phyloP scores from a whole-genome alignment of 2,888 invertebrate genomes.

The Scrobipalpa costella region DNA sequence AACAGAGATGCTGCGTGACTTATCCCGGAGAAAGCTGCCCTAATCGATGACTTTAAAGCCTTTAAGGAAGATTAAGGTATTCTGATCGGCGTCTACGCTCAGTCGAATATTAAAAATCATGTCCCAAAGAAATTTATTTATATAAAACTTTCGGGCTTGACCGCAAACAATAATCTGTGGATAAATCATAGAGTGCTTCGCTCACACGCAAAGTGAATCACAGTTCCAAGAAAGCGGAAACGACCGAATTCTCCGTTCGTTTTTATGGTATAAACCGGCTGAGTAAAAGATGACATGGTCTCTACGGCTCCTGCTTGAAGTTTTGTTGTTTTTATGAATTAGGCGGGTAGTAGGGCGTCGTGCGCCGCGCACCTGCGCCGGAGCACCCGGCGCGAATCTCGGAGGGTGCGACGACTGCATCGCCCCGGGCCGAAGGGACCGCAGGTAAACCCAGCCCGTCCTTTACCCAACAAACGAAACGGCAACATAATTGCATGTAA shows the following conservation, averaged over 20 bases:
- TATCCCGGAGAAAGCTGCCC: slow-evolving; percentile 62
- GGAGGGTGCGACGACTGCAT: slow-evolving; percentile 61
- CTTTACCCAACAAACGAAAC: slow-evolving; percentile 38
- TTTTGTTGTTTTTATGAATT: slow-evolving; percentile 61
- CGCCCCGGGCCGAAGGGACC: slow-evolving; percentile 43
- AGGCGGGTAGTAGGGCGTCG: slow-evolving; percentile 62
- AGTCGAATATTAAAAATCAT: slow-evolving; percentile 59
- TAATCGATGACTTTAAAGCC: slow-evolving; percentile 63
- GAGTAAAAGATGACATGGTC: slow-evolving; percentile 52
- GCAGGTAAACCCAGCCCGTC: slow-evolving; percentile 66
- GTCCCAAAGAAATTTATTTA: slow-evolving; percentile 55
- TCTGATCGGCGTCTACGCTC: slow-evolving; percentile 46
- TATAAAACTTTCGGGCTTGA: slow-evolving; percentile 58
- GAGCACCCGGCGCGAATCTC: slow-evolving; percentile 74
- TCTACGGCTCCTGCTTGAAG: slow-evolving; percentile 44
- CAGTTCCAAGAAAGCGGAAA: slow-evolving; percentile 77
- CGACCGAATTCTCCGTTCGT: slow-evolving; percentile 71
- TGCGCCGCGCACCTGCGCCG: slow-evolving; percentile 72
- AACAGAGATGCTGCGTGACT: slow-evolving; percentile 59
- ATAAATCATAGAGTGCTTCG: slow-evolving; percentile 65
- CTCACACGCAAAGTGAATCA: slow-evolving; percentile 75
- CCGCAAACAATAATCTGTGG: slow-evolving; percentile 64
- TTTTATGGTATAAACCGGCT: slow-evolving; percentile 64
- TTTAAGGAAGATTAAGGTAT: slow-evolving; percentile 55
- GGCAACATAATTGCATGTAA: slow-evolving; percentile 41